Evolutionary conservation across 2,888 invertebrate genomes (phyloP), one percentile per base, ranked within the genome.

Genomic region (Rotaria macrura): DNA sequence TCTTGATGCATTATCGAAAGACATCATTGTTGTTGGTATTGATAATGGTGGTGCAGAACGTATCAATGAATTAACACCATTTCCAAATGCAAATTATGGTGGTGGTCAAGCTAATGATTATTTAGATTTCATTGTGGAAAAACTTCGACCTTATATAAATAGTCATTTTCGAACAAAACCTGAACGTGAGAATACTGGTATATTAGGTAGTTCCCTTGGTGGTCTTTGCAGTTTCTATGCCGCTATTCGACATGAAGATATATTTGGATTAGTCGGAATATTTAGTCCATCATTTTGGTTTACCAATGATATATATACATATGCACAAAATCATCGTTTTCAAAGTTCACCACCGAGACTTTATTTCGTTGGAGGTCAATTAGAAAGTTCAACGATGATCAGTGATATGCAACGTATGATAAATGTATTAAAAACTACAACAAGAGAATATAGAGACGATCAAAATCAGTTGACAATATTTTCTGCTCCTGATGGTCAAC

Each of bases 251-350:
- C 43, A 84, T 84, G 84, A 84, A 49, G 43, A 84, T 83, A 47
- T 86, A n/a, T 86, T 86, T 83, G 79, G 86, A 47, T 74, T 74
- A 40, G n/a, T 86, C 17, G 86, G 84, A 40, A 29, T 84, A 12
- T 86, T 86, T 57, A 84, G 84, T 40, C 86, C 86, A 43, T 86
- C 86, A 17, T 86, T 86, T 43, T 86, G 84, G 86, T 86, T 86
- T 49, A 84, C 54, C 29, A 14, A 40, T 38, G 54, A 84, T 38
- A 86, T 86, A 57, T 84, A 43, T 57, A 84, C 52, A 25, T 47
- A 84, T 23, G 84, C 29, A 79, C 57, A 47, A 43, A 83, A 74
- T 17, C 34, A 20, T 52, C 47, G 29, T n/a, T 29, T 34, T 17
- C 47, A 79, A 57, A 54, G 38, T 47, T n/a, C 20, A 40, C 57